These are phyloP conservation scores for Cebus imitator DNA, from an alignment of 2,113 vertebrate species.

Conservation along the genomic window DNA sequence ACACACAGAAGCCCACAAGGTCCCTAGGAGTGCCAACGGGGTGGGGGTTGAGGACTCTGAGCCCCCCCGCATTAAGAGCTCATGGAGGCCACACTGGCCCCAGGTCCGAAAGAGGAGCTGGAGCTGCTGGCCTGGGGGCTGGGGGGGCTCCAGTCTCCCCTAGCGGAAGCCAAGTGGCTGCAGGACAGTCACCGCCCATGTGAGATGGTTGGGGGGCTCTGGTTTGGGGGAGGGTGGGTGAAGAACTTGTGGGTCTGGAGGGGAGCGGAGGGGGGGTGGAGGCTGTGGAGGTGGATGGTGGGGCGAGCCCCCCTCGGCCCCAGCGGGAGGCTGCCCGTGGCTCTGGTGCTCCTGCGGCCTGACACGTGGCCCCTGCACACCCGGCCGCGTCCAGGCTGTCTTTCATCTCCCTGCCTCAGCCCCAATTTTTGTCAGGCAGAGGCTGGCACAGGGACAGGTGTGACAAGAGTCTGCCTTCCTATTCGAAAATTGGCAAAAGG, in stretches of 20 bases:
- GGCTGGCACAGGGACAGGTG: constrained; percentile 54
- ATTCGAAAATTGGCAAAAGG: constrained; percentile 62
- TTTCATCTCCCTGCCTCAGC: constrained; percentile 18
- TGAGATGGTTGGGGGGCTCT: neutral
- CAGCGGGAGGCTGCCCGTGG: neutral
- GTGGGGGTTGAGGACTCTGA: neutral
- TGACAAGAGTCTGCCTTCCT: constrained; percentile 71
- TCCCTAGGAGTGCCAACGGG: neutral
- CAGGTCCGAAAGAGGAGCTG: neutral
- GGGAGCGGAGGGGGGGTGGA: neutral
- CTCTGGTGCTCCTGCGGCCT: neutral
- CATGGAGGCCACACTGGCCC: neutral
- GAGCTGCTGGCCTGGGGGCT: neutral
- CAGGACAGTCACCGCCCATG: neutral
- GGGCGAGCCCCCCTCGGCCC: rapidly evolving
- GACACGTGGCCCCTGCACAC: constrained; percentile 22
- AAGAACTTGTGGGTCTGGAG: neutral
- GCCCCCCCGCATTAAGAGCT: too few species aligned
- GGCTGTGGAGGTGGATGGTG: rapidly evolving
- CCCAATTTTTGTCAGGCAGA: constrained; percentile 71
- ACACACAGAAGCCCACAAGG: neutral
- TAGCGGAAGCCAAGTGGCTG: neutral
- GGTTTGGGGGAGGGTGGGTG: too few species aligned
- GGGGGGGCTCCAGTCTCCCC: neutral
- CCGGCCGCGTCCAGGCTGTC: constrained; percentile 25